Percentiles rank a stretch among this genome's conserved stretches.
phyloP scores from a whole-genome alignment of 2,113 vertebrate genomes.

The Patagioenas fasciata region DNA sequence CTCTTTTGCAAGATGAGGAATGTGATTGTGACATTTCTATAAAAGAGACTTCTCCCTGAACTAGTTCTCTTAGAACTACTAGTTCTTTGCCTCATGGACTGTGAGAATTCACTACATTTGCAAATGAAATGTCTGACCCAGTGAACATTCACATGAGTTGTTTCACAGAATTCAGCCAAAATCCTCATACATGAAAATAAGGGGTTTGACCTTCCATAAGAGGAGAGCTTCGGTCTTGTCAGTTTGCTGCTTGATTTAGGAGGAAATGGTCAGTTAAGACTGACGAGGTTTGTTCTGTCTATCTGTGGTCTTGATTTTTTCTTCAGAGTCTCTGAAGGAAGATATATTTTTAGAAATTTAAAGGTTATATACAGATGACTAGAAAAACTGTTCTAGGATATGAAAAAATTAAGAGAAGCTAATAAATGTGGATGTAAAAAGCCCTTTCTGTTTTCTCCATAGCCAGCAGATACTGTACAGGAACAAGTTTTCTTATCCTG shows the following conservation, averaged over 20 bases:
- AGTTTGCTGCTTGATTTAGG: background rate
- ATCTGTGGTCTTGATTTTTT: background rate
- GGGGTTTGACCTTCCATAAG: background rate
- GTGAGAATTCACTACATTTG: background rate
- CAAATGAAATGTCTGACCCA: background rate
- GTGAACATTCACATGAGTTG: background rate
- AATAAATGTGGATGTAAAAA: background rate
- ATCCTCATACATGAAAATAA: background rate
- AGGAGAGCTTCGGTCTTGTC: background rate
- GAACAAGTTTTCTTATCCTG: background rate
- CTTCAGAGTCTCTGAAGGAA: background rate
- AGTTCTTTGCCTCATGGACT: background rate
- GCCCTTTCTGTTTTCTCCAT: background rate
- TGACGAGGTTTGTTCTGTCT: background rate
- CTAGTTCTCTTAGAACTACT: background rate
- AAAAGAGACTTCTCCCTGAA: background rate
- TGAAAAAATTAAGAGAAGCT: background rate
- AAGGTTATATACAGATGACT: background rate
- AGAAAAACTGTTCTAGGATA: background rate
- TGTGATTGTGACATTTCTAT: background rate
- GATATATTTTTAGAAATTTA: background rate
- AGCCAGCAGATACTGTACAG: accelerated
- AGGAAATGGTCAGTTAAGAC: background rate
- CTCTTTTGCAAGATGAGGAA: background rate
- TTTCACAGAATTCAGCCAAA: background rate